phyloP scores from a whole-genome alignment of 2,888 invertebrate genomes.

The Calliphora vomitoria region DNA sequence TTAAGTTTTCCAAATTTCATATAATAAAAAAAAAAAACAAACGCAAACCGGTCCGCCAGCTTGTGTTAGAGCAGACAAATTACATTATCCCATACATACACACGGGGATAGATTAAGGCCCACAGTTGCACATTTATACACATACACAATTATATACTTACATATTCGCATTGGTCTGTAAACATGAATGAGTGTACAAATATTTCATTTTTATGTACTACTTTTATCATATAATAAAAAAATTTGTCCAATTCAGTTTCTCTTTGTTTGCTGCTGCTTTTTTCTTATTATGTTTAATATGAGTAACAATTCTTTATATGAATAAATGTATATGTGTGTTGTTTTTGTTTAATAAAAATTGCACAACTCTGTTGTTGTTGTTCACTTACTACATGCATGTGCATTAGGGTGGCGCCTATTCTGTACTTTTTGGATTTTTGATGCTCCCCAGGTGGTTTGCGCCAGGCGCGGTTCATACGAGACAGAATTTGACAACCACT shows the following conservation, averaged over 20 bases:
- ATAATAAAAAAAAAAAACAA: no score
- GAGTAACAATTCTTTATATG: constrained; percentile 33
- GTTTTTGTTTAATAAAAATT: constrained; percentile 28
- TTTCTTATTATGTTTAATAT: constrained; percentile 31
- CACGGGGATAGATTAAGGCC: no score
- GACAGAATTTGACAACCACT: no score
- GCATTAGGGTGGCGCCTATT: neutral
- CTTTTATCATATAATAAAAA: constrained; percentile 28
- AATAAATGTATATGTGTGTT: neutral
- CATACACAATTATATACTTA: no score
- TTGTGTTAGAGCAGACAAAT: no score
- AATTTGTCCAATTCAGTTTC: constrained; percentile 37
- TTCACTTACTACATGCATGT: constrained; percentile 36
- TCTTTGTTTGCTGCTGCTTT: neutral
- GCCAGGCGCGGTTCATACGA: no score
- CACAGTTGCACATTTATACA: no score
- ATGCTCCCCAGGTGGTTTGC: no score
- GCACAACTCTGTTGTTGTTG: constrained; percentile 27
- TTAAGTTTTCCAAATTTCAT: no score
- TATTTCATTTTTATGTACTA: constrained; percentile 41
- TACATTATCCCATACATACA: no score
- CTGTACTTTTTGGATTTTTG: no score
- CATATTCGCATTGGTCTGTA: neutral
- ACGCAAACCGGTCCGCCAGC: no score
- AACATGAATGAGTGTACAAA: neutral